Base-by-base conservation (phyloP, 2,113 vertebrate species). In the Propithecus coquereli region DNA sequence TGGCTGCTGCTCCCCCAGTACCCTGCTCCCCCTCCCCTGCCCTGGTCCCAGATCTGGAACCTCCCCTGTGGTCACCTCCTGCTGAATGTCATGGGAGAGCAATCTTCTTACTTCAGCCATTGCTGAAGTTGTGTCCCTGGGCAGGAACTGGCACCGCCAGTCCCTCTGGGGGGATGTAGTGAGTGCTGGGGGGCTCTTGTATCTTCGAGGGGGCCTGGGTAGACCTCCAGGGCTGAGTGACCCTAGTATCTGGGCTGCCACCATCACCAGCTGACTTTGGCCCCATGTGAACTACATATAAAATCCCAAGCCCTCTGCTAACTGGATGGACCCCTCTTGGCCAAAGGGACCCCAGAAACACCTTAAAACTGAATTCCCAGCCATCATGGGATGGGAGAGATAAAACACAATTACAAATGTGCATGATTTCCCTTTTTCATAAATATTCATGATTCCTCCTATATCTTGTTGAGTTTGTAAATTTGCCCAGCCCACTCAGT, bases 121-220 rank as follows among this genome's bases (percentile, higher is more conserved):
- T 45, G 8, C 23, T 74, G 25, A 2, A 25, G 14, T 27, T 45
- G 77, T 52, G 54, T 52, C 0, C 0, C 0, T 8, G 1, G 88
- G 50, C 52, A 74, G 47, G 23, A 0, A 16, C 34, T 93, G 52
- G 96, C 6, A 30, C 74, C 17, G 94, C 87, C 12, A 95, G 88
- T 32, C 94, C 91, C 16, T 32, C 87, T 0, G 98, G 98, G 23
- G 98, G 97, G 76, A 99, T 93, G 73, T 98, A 99, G 63, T 97
- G 97, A 40, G 97, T 97, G 76, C 97, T 97, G 22, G 99, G 98
- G 12, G 98, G 98, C 96, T 98, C 98, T 90, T 95, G 86, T 3
- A 98, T 1, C 5, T 94, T 89, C 52, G 94, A 96, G 76, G 95
- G 96, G 80, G 79, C 40, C 57, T 95, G 93, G 0, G n/a, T 30